Base-by-base conservation (phyloP, 2,797 vertebrate genomes). In the Melanotaenia maccullochi region DNA sequence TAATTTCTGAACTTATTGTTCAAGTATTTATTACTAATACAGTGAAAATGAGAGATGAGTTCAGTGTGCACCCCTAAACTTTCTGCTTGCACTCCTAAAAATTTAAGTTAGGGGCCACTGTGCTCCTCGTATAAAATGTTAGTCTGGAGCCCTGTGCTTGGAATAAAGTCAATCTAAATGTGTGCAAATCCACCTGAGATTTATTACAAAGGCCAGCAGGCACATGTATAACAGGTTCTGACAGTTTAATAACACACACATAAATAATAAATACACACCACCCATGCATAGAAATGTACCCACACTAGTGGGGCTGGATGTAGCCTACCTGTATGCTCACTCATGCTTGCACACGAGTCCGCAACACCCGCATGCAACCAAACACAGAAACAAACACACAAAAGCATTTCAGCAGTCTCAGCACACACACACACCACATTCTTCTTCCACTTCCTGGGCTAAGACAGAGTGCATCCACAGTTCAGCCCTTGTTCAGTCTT, bases 361-460 rank as follows among this genome's bases (percentile, higher is more conserved):
- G 56, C 65, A 36, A 61, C 30, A 36, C 32, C 14, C 4, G 28
- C 58, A 38, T 1, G 18, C 54, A 75, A 28, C 58, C 52, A 9
- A n/a, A 9, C 65, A 52, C 1, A 60, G 51, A 65, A 56, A 63
- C 56, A 60, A 56, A 49, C 65, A 57, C 32, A 56, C 49, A 35
- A 60, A 78, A 71, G 66, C 5, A 16, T 58, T 75, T 77, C 32
- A 77, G 81, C 78, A 60, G 68, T 67, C 67, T 87, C 68, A 79
- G 84, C 72, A 74, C 67, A 76, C 71, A 84, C 14, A 44, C 49
- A 51, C 68, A 61, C 72, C 64, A 60, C 74, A 71, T 83, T 85
- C 85, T 68, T 78, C 81, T 75, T 85, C 79, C 66, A 73, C 83
- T 85, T 87, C 90, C 90, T 85, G 69, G 77, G 74, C 59, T 3